Percentiles rank a stretch among this genome's conserved stretches.
These are phyloP conservation scores for Paradisaea rubra DNA, from an alignment of 2,113 vertebrate genomes.

Conservation along the genomic window DNA sequence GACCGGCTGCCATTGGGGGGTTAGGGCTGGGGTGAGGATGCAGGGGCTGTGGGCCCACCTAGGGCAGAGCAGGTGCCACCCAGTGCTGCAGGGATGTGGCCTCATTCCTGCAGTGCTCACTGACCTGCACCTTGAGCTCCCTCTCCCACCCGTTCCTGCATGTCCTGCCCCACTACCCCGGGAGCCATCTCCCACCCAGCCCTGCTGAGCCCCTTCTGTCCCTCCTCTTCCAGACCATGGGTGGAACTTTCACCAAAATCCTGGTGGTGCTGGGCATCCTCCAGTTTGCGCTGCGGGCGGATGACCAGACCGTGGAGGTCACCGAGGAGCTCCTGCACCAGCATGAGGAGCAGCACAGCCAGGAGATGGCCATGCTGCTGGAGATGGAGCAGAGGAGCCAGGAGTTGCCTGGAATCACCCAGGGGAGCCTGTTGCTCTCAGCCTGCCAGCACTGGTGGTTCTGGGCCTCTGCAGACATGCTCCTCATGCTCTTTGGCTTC, in stretches of 20 bases:
- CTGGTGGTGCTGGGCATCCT: accelerated
- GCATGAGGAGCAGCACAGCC: neutral
- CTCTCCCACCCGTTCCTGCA: neutral
- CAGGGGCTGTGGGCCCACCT: accelerated
- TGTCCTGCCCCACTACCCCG: neutral
- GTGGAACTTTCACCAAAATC: accelerated
- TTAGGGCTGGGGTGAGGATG: neutral
- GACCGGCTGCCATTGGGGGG: accelerated
- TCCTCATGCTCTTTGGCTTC: neutral
- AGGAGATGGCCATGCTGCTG: neutral
- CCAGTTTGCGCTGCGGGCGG: accelerated
- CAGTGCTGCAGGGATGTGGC: neutral
- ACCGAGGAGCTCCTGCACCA: neutral
- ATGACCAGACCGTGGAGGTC: neutral
- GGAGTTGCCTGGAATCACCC: accelerated
- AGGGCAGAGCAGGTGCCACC: neutral
- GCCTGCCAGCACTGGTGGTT: neutral
- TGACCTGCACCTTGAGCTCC: neutral
- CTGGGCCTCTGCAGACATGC: neutral
- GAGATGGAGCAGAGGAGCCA: neutral
- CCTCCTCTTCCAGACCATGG: neutral
- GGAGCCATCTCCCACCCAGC: neutral
- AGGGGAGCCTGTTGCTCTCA: accelerated
- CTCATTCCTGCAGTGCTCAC: neutral
- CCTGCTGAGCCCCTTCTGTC: neutral